Conservation (phyloP, 2,888 invertebrate species). For the Cosmia pyralina region DNA sequence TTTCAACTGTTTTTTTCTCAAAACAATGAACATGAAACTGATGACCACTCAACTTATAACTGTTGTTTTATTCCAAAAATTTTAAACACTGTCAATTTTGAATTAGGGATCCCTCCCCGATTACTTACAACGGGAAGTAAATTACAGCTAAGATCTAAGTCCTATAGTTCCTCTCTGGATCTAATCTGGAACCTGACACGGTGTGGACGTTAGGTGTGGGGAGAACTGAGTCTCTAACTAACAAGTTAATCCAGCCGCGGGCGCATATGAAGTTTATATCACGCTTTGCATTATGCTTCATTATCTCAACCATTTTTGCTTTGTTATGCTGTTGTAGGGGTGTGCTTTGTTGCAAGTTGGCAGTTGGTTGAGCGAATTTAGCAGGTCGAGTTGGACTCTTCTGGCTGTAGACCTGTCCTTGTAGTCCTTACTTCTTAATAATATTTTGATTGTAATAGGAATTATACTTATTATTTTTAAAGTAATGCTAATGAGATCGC, state of each 20-base stretch:
- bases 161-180: conserved; percentile 29
- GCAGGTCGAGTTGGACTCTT: not conserved
- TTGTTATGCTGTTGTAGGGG: conserved; percentile 81
- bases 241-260: conserved; percentile 87
- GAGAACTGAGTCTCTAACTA: conserved; percentile 73
- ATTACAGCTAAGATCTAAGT: conserved; percentile 8
- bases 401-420: not conserved
- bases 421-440: not conserved
- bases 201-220: conserved; percentile 62
- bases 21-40: not conserved
- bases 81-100: not conserved
- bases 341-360: conserved; percentile 57
- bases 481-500: not conserved
- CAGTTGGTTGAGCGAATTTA: not conserved
- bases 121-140: conserved; percentile 1
- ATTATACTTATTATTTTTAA: not conserved
- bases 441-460: not conserved
- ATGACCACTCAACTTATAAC: not conserved
- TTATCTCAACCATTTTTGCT: conserved; percentile 88
- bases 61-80: not conserved
- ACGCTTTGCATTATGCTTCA: conserved; percentile 88
- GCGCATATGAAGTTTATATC: conserved; percentile 87
- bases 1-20: not conserved
- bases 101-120: not conserved
- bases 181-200: conserved; percentile 61